Base-by-base conservation (phyloP, 2,888 invertebrate species). In the Habroteleia sp. region DNA sequence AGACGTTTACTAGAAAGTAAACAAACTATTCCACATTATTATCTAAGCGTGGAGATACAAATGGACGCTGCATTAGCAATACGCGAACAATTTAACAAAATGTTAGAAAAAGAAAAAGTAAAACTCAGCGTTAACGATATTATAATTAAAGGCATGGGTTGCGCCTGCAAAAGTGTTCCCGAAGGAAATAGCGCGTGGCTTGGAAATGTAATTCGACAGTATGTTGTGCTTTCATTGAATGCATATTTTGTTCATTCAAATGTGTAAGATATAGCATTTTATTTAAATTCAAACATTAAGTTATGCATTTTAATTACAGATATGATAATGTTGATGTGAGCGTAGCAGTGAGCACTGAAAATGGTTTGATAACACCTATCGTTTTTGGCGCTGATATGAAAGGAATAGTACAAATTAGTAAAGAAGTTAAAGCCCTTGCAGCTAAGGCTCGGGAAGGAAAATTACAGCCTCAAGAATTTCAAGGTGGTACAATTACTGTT, bases 91-190 rank as follows among this genome's bases (percentile, higher is more conserved):
- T 91, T 97, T 75, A 98, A 98, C 85, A 94, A 94, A 58, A 91
- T 92, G 82, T 89, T 95, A 72, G 94, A 94, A 46, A 96, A 96
- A 82, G 92, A 94, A 8, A 93, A 93, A 77, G 89, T 94, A n/a
- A 97, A 96, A 89, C 90, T 99, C 10, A 97, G 97, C 29, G 93
- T 99, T 2, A 99, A 98, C 86, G 99, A 99, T 89, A 97, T 99
- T 84, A 93, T 99, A 52, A 94, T 99, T 52, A 99, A 99, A 89
- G 98, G 97, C 0, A 92, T 95, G 11, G 97, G 98, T 1, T 91
- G 94, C 77, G 96, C 98, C 2, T 96, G 95, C 85, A 93, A 93
- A 85, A 94, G 95, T 87, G 95, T 99, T 56, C 98, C 98, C 0
- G 94, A 97, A 83, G 95, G 95, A 4, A 99, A 99, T 89, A 95